Evolutionary conservation across 2,113 vertebrate species (phyloP).

Genomic region (Vicugna pacos): DNA sequence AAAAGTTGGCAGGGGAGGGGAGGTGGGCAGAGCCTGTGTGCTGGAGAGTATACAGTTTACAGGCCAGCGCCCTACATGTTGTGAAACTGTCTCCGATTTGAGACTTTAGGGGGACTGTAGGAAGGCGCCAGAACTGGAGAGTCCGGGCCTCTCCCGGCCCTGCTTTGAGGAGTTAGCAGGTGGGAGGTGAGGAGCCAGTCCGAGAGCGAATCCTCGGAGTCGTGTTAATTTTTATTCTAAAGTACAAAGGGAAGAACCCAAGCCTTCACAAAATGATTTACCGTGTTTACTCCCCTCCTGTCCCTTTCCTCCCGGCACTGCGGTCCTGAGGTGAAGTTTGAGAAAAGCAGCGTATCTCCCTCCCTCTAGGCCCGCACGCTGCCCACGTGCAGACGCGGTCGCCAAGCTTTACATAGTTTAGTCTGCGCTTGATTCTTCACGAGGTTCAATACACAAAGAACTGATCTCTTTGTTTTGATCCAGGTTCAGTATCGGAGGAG

Average conservation of each 20-base stretch:
- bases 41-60: too few species aligned
- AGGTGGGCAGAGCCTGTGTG: background rate
- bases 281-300: background rate
- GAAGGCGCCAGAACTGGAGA: background rate
- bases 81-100: background rate
- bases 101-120: background rate
- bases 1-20: accelerated
- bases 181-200: background rate
- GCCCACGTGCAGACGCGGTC: background rate
- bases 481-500: slow-evolving; percentile 6
- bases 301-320: background rate
- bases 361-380: background rate
- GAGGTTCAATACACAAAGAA: background rate
- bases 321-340: background rate
- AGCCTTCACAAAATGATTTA: background rate
- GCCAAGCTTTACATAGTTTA: background rate
- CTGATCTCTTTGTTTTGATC: slow-evolving; percentile 44
- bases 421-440: background rate
- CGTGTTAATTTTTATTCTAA: background rate
- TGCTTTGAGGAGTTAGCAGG: background rate
- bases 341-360: background rate
- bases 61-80: background rate
- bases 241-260: background rate
- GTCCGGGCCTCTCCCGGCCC: background rate
- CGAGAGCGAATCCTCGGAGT: background rate